Base-by-base conservation (phyloP, 1,140 invertebrate genomes). In the Drosophila seguyi region DNA sequence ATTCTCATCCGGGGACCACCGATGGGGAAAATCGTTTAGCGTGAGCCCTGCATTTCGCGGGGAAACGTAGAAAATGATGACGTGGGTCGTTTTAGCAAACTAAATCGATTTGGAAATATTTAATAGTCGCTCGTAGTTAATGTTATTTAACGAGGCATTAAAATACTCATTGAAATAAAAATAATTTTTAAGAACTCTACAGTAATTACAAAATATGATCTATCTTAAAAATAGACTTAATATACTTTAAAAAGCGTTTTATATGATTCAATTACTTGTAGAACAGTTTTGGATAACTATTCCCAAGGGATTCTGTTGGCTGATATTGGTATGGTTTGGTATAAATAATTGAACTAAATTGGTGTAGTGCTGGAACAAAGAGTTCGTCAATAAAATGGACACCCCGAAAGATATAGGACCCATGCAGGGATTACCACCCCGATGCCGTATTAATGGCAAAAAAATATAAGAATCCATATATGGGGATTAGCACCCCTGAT, bases 401-500 rank as follows among this genome's bases (percentile, higher is more conserved):
- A 22, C 10, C 13, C 29, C 14, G 6, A 52, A 14, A 11, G 14
- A 38, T 55, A 38, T 6, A 55, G 13, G 34, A 6, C 31, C 14
- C 18, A 55, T 38, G 1, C 16, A 25, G 0, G 52, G 34, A 25
- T 38, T 38, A 55, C 1, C 20, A 38, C 8, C 4, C 2, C 20
- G 34, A 58, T 31, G 42, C 36, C 34, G 6, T 20, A 6, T 42
- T 27, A 50, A 50, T 60, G 61, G n/a, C 61, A 10, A 11, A 6
- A 14, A 18, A n/a, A 48, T 39, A 62, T 27, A 20, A n/a, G 22
- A 10, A 11, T 11, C 18, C 29, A 66, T 38, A 22, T 44, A 61
- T 27, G 22, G 59, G 59, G 45, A 65, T 52, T 52, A 50, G 4
- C 27, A 50, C 7, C 27, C 39, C 14, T 10, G 27, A 50, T 36